Percentiles rank a stretch among this genome's conserved stretches.
Conservation (phyloP, 2,797 vertebrate genomes). For the Ispidina picta region DNA sequence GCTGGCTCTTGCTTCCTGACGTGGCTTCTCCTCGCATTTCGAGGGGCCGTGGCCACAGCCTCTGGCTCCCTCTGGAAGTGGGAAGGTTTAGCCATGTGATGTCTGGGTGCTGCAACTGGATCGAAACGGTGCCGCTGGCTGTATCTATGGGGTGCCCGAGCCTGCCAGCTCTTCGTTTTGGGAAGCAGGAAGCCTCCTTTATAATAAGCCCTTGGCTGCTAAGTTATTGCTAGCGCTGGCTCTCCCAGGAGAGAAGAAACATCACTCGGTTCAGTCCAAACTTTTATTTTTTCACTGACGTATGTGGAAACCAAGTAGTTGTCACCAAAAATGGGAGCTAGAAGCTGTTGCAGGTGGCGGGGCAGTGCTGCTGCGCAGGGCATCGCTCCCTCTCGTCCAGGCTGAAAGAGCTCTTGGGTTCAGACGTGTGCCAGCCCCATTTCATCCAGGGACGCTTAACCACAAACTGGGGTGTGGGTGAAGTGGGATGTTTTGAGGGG, state of each 20-base stretch:
- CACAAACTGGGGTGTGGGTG: fast-evolving
- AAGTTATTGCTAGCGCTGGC: not conserved
- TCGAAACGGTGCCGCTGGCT: not conserved
- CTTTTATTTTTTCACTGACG: not conserved
- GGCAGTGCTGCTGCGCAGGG: not conserved
- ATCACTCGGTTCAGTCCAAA: not conserved
- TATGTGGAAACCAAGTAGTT: not conserved
- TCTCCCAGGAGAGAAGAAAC: not conserved
- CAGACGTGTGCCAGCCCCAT: fast-evolving
- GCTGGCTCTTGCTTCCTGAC: not conserved
- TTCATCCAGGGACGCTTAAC: not conserved
- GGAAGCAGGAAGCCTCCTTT: not conserved
- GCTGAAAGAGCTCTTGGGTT: not conserved
- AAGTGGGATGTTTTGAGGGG: not conserved
- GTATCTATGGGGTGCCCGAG: not conserved
- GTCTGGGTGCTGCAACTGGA: not conserved
- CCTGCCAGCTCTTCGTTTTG: not conserved
- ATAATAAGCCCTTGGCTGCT: not conserved
- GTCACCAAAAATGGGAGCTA: not conserved
- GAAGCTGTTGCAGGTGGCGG: not conserved
- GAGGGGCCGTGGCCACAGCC: not conserved
- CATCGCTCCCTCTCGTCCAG: not conserved
- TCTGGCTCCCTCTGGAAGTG: not conserved
- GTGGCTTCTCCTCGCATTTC: not conserved
- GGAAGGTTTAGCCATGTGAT: not conserved